Evolutionary conservation across 2,113 vertebrate genomes (phyloP).

Genomic region (Tetraodon nigroviridis): DNA sequence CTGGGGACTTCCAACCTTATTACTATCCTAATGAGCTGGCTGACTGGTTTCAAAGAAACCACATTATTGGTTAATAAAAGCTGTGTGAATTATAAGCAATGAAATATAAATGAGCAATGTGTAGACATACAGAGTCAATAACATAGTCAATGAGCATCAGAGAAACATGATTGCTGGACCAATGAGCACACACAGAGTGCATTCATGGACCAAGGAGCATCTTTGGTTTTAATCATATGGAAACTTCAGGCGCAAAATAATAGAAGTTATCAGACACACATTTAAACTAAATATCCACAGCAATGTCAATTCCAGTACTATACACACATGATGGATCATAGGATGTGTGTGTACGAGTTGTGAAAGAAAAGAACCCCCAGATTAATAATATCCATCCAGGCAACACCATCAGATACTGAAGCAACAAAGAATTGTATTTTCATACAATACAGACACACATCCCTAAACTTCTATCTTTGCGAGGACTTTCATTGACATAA

Average conservation of each 20-base stretch:
- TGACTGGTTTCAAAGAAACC: too few species aligned
- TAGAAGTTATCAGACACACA: conserved; percentile 36
- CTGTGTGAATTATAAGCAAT: not conserved
- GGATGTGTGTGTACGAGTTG: conserved; percentile 17
- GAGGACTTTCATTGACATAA: too few species aligned
- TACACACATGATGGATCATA: conserved; percentile 32
- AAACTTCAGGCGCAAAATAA: conserved; percentile 35
- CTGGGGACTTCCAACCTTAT: too few species aligned
- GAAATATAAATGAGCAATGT: conserved; percentile 6
- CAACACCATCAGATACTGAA: conserved; percentile 54
- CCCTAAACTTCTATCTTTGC: too few species aligned
- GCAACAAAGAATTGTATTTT: conserved; percentile 57
- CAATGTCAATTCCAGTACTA: conserved; percentile 56
- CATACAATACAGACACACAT: conserved; percentile 20
- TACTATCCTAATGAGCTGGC: too few species aligned
- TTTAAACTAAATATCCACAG: conserved; percentile 27
- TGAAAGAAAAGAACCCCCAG: conserved; percentile 39
- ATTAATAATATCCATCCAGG: conserved; percentile 53
- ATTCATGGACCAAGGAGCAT: conserved; percentile 49
- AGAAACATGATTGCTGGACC: conserved; percentile 57
- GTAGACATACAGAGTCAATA: conserved; percentile 9
- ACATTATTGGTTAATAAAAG: too few species aligned
- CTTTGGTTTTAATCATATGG: conserved; percentile 23
- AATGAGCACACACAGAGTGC: conserved; percentile 45
- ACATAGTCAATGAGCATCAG: conserved; percentile 46